Evolutionary conservation across 2,797 vertebrate genomes (phyloP).

Genomic region (Etheostoma nigrum): DNA sequence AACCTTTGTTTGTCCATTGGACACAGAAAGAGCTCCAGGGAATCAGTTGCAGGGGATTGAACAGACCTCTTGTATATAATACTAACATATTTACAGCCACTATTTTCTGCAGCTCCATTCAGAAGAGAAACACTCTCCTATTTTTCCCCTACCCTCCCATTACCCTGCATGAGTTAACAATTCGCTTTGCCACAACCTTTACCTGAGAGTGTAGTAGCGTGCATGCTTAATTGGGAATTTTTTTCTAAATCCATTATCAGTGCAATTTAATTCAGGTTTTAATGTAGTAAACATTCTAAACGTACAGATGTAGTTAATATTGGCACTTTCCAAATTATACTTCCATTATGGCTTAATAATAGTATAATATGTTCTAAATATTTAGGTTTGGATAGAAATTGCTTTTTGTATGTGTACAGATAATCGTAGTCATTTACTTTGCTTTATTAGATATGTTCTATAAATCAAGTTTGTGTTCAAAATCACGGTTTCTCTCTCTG

Average conservation of each 20-base stretch:
- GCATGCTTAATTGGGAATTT: background rate
- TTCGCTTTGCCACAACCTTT: background rate
- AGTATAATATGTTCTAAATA: background rate
- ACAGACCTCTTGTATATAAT: background rate
- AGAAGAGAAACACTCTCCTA: background rate
- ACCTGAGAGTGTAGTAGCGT: background rate
- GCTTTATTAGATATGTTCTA: background rate
- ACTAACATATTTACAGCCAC: background rate
- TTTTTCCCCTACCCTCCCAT: background rate
- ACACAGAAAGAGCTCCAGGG: slow-evolving; percentile 27
- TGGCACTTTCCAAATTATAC: slow-evolving; percentile 5
- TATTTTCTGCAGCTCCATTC: background rate
- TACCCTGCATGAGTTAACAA: background rate
- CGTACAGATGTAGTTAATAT: background rate
- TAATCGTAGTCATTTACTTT: background rate
- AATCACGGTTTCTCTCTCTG: slow-evolving; percentile 2
- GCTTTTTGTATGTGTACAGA: background rate
- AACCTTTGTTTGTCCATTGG: slow-evolving; percentile 36
- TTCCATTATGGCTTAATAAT: slow-evolving; percentile 5
- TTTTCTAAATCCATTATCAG: background rate
- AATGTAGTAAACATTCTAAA: background rate
- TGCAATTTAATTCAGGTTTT: background rate
- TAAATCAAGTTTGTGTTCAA: background rate
- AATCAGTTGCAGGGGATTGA: slow-evolving; percentile 9
- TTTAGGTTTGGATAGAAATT: background rate